These are phyloP conservation scores for Standfussiana lucernea DNA, from an alignment of 2,888 invertebrate genomes.

Conservation along the genomic window DNA sequence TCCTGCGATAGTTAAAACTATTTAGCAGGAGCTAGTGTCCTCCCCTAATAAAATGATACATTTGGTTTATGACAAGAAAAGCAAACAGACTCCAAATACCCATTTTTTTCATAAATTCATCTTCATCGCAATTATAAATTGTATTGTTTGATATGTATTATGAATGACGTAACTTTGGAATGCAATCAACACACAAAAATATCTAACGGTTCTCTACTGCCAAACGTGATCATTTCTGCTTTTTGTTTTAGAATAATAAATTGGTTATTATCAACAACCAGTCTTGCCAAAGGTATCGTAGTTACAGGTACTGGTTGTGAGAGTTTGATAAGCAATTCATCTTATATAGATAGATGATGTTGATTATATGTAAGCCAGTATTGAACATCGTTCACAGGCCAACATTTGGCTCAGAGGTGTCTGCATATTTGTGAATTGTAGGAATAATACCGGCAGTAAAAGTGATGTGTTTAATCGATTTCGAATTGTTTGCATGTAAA, in stretches of 20 bases:
- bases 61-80: no score
- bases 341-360: neutral
- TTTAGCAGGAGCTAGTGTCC: no score
- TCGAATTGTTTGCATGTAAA: no score
- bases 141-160: no score
- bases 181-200: slow-evolving; percentile 15
- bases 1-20: no score
- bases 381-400: neutral
- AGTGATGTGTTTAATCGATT: slow-evolving; percentile 44
- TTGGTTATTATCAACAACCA: neutral
- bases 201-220: neutral
- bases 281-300: neutral
- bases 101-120: no score
- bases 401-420: slow-evolving; percentile 15
- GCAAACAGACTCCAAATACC: no score
- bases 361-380: neutral
- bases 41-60: no score
- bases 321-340: neutral
- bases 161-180: slow-evolving; percentile 34
- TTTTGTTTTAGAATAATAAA: slow-evolving; percentile 10
- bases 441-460: slow-evolving; percentile 24
- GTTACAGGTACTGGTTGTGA: neutral
- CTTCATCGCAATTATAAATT: no score
- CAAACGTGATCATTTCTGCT: neutral
- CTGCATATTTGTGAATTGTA: slow-evolving; percentile 7